Evolutionary conservation across 2,113 vertebrate genomes (phyloP).

Genomic region (Speoplatyrhinus poulsoni): DNA sequence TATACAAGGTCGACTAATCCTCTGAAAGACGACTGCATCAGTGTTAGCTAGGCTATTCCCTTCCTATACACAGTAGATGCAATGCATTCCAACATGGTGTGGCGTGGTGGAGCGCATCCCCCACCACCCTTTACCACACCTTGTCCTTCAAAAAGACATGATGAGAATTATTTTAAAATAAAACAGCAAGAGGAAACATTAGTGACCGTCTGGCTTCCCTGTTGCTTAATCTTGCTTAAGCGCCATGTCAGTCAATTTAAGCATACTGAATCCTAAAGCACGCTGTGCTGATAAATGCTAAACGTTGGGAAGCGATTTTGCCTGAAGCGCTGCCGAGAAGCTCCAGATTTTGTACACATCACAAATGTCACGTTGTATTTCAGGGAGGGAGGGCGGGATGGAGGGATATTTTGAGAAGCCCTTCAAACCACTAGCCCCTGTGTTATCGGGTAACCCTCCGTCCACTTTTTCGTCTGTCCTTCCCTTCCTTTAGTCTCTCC

Average conservation of each 20-base stretch:
- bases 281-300: constrained; percentile 38
- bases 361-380: constrained; percentile 54
- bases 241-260: constrained; percentile 21
- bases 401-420: constrained; percentile 34
- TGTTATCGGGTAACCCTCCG: not conserved
- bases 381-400: constrained; percentile 25
- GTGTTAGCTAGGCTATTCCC: too few relatives aligned
- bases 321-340: constrained; percentile 42
- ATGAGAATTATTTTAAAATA: not conserved
- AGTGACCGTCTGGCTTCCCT: not conserved
- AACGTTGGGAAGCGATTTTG: constrained; percentile 55
- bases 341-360: constrained; percentile 53
- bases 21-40: too few relatives aligned
- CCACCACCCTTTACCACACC: too few relatives aligned
- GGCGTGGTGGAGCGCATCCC: too few relatives aligned
- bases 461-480: not conserved
- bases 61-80: too few relatives aligned
- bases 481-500: not conserved
- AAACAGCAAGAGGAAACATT: too few relatives aligned
- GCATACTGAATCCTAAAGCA: constrained; percentile 45
- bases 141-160: not conserved
- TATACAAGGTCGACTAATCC: too few relatives aligned
- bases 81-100: too few relatives aligned
- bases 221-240: not conserved
- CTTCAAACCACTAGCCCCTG: not conserved